These are phyloP conservation scores for Rhadina sibilatrix DNA, from an alignment of 2,113 vertebrate genomes.

Conservation along the genomic window DNA sequence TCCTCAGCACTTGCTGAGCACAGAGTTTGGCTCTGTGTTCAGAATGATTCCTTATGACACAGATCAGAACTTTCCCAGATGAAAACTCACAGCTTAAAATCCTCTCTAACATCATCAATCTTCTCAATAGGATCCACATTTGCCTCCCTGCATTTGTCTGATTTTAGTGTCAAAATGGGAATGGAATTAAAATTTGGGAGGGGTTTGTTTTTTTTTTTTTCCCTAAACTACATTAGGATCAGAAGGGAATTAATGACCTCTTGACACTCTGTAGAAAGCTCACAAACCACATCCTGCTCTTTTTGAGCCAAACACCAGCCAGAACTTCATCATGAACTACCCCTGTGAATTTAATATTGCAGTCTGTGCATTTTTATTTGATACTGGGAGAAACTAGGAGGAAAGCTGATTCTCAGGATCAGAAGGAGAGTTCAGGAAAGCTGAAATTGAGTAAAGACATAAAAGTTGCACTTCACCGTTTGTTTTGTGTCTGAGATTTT, in stretches of 20 bases:
- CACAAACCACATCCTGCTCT: background rate
- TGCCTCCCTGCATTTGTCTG: background rate
- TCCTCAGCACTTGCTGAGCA: background rate
- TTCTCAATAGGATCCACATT: background rate
- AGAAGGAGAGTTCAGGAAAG: background rate
- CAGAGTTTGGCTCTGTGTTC: background rate
- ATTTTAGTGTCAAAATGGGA: background rate
- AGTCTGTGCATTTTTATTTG: background rate
- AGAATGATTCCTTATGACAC: background rate
- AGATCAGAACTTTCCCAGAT: background rate
- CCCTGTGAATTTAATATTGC: background rate
- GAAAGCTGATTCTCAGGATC: background rate
- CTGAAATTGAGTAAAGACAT: background rate
- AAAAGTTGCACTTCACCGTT: background rate
- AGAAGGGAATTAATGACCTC: background rate
- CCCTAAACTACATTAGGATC: background rate
- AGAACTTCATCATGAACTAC: background rate
- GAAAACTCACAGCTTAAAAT: background rate
- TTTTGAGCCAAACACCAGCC: background rate
- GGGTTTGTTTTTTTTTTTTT: accelerated
- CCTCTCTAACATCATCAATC: background rate
- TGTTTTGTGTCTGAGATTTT: background rate
- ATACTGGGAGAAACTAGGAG: background rate
- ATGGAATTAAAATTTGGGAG: background rate
- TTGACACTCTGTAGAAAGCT: background rate